Conservation (phyloP, 1,140 invertebrate species). For the Drosophila triauraria region DNA sequence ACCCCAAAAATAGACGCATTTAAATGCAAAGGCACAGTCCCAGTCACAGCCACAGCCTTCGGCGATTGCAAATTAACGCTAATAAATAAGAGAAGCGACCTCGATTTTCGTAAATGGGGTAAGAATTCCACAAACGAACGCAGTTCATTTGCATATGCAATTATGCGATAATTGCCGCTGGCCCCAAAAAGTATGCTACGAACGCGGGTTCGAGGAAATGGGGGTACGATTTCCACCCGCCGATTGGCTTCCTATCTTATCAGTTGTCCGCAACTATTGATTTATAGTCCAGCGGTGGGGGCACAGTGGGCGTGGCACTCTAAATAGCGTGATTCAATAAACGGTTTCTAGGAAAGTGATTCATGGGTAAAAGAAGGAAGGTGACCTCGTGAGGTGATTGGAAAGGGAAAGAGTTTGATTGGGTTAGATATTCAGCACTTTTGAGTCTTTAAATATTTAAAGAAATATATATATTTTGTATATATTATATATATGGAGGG, state of each 20-base stretch:
- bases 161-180: constrained; percentile 41
- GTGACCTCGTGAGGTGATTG: constrained; percentile 1
- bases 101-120: constrained; percentile 13
- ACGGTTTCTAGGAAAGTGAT: not conserved
- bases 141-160: constrained; percentile 28
- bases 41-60: constrained; percentile 50
- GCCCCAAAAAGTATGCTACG: constrained; percentile 60
- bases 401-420: not conserved
- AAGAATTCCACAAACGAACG: constrained; percentile 8
- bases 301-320: constrained; percentile 35
- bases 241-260: constrained; percentile 60
- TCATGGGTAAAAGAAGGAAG: not conserved
- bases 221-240: not conserved
- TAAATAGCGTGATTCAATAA: constrained; percentile 1
- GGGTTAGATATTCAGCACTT: not conserved
- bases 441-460: not conserved
- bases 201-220: not conserved
- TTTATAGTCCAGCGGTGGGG: constrained; percentile 22
- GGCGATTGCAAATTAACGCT: constrained; percentile 74
- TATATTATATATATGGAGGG: no score
- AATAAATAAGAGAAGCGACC: constrained; percentile 68
- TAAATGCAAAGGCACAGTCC: constrained; percentile 40
- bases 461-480: not conserved
- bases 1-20: constrained; percentile 67
- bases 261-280: constrained; percentile 64